These are phyloP conservation scores for Nesometra sesokonis DNA, from an alignment of 35 echinoderm and acorn worm species.

Conservation along the genomic window DNA sequence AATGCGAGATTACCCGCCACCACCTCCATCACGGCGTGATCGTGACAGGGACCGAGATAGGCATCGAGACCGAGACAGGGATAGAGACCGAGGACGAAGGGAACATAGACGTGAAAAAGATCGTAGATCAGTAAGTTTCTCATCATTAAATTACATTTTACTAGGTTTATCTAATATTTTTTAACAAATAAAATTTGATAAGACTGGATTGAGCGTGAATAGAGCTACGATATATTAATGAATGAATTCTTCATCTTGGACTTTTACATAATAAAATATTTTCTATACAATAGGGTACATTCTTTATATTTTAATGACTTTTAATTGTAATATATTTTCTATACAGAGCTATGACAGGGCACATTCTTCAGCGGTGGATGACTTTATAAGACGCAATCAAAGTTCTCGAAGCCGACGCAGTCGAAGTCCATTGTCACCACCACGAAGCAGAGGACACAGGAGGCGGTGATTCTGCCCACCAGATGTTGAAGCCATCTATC, in stretches of 20 bases:
- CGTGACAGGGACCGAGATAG: background rate
- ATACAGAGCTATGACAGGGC: background rate
- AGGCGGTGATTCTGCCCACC: background rate
- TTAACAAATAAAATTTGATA: too few relatives aligned
- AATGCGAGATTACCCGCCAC: background rate
- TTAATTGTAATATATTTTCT: too few relatives aligned
- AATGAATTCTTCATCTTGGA: too few relatives aligned
- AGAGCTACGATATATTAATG: too few relatives aligned
- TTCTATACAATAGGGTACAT: too few relatives aligned
- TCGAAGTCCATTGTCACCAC: background rate
- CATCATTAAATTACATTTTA: background rate
- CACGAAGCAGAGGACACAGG: background rate
- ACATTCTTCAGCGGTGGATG: background rate
- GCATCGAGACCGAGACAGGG: background rate
- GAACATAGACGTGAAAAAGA: background rate
- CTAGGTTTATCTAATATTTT: too few relatives aligned
- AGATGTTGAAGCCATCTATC: too few relatives aligned
- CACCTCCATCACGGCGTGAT: background rate
- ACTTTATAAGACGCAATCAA: background rate
- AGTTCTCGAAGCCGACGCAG: background rate
- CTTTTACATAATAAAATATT: too few relatives aligned
- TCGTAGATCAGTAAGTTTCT: background rate
- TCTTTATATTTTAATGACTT: too few relatives aligned
- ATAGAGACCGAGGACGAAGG: background rate
- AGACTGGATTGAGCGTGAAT: too few relatives aligned